Base-by-base conservation (phyloP, 2,113 vertebrate genomes). In the Osmerus mordax region DNA sequence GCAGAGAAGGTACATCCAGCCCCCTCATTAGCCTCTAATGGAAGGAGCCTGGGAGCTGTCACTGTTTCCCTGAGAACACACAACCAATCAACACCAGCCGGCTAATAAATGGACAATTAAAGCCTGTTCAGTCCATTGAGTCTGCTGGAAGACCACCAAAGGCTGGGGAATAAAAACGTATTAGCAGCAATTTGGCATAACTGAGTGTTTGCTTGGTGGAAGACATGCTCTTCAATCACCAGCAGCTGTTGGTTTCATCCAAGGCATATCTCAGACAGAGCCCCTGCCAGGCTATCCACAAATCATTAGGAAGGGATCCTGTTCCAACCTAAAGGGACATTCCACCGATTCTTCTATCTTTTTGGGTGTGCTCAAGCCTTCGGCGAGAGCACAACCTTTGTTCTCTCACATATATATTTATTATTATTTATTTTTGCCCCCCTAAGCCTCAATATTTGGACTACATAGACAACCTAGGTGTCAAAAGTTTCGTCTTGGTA, bases 1-100 rank as follows among this genome's bases (percentile, higher is more conserved):
- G 86, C 84, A 75, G 91, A 91, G 79, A 96, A 99, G 94, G 95
- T 97, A 94, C 66, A 75, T 85, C 87, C 84, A 77, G 87, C 86
- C 66, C 3, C 23, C 32, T 56, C 56, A 78, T 78, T 63, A 69
- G 66, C 1, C 16, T 70, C 72, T 82, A 82, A 88, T 71, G 83
- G 82, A 82, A 53, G 75, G 67, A 74, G 67, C 81, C 77, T 81
- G 79, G 52, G 76, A 69, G 52, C 80, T 85, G 79, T 73, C 76
- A 74, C 62, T 51, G 72, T 74, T 53, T 59, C 64, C 21, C 55
- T 41, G 29, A 25, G 15, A 55, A 51, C 51, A 41, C 7, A 15
- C 28, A 52, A 4, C 54, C 28, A 69, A 58, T 73, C 32, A 52
- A 19, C 53, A 36, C 19, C 9, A 9, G 15, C 5, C 69, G 65